Conservation (phyloP, 2,888 invertebrate species). For the Diogma glabrata region DNA sequence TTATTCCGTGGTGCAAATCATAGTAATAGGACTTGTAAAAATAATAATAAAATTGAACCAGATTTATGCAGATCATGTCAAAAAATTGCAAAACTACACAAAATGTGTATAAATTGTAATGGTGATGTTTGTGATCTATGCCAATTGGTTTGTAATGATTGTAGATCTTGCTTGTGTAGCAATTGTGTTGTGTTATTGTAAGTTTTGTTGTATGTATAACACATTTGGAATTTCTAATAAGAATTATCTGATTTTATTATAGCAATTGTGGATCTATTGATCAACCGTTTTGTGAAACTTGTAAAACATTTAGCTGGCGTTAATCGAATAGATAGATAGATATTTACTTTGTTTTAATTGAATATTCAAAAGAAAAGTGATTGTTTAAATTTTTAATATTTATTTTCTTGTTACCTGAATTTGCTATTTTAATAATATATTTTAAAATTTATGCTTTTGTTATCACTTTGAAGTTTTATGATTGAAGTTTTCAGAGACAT, state of each 20-base stretch:
- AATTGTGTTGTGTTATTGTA: constrained; percentile 3
- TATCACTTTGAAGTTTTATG: too few species aligned
- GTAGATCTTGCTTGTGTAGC: neutral
- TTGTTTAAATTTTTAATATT: too few species aligned
- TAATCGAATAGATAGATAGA: neutral
- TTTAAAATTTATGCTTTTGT: too few species aligned
- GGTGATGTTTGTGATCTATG: constrained; percentile 2
- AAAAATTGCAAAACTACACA: neutral
- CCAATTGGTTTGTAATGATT: neutral
- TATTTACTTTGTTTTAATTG: too few species aligned
- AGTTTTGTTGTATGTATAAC: too few species aligned
- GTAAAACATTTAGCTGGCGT: constrained; percentile 1
- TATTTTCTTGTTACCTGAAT: too few species aligned
- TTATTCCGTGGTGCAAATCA: neutral
- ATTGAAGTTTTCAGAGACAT: too few species aligned
- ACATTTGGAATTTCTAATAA: too few species aligned
- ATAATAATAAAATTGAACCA: neutral
- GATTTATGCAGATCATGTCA: neutral
- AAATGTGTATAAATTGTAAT: neutral
- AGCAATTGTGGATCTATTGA: constrained; percentile 1
- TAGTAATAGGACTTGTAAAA: neutral
- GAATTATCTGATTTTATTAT: too few species aligned
- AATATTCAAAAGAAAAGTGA: too few species aligned
- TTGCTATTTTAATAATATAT: too few species aligned
- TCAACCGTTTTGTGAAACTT: neutral